Evolutionary conservation across 2,888 invertebrate species (phyloP), one percentile per base, ranked within the genome.

Genomic region (Charanyca ferruginea): DNA sequence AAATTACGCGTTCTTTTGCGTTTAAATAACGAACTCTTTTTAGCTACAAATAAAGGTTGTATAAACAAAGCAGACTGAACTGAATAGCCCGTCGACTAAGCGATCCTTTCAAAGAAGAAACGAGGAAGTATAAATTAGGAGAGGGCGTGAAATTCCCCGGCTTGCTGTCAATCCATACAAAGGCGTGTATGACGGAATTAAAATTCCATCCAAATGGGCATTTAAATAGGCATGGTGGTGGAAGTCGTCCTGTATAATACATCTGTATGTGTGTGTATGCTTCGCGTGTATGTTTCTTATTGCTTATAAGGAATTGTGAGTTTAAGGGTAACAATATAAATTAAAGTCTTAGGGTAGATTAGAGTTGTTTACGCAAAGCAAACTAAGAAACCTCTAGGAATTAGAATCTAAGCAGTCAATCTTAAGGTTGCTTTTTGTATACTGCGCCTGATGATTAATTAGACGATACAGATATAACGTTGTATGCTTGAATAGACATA

Each of bases 101-200:
- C 65, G 70, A 68, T 38, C 54, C 74, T 67, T 82, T 78, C 82
- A 81, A 77, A 80, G 79, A 62, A 73, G 73, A 84, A 87, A 85
- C 81, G 84, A 91, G 93, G 93, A 93, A 92, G 89, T 90, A 93
- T 91, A 92, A 92, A 93, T 93, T 93, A 93, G 86, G 83, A 83
- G 80, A 83, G 85, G 87, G 91, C 90, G 93, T 93, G 91, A 93
- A 93, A 93, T 94, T 92, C 91, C 91, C 80, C 88, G 76, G 70
- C 77, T 83, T 72, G 85, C 86, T 84, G 87, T 88, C 90, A 89
- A 85, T 85, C 85, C 88, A 86, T 85, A 90, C 90, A 90, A 89
- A 88, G 79, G 78, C 76, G 74, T 80, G 83, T 89, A 88, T 88
- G 90, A 87, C 79, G 84, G 90, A 86, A 91, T 92, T 91, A 91